Conservation (phyloP, 2,888 invertebrate genomes). For the Drosophila borborema region DNA sequence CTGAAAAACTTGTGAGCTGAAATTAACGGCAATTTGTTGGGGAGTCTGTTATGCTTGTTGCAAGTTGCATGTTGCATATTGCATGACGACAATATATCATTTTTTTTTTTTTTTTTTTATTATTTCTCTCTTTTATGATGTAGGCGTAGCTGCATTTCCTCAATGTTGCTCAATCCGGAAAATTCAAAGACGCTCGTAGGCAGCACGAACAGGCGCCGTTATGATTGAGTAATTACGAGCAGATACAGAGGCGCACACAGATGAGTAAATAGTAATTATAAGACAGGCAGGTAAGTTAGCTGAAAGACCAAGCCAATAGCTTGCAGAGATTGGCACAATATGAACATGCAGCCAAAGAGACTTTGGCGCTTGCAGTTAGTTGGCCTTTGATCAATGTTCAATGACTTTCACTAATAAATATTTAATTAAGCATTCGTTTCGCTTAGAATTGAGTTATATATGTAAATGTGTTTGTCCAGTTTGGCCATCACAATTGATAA, state of each 20-base stretch:
- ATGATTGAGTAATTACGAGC: slow-evolving; percentile 47
- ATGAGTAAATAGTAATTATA: background rate
- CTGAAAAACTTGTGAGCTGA: slow-evolving; percentile 21
- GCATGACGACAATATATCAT: slow-evolving; percentile 54
- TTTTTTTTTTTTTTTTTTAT: slow-evolving; percentile 1
- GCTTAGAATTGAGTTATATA: too few species aligned
- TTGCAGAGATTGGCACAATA: background rate
- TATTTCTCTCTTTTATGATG: slow-evolving; percentile 45
- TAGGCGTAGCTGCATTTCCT: slow-evolving; percentile 63
- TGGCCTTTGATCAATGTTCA: background rate
- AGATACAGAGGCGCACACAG: slow-evolving; percentile 12
- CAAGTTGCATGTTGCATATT: slow-evolving; percentile 40
- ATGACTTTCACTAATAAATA: background rate
- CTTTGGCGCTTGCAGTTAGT: background rate
- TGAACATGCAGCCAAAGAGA: background rate
- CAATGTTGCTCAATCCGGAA: slow-evolving; percentile 62
- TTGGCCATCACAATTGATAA: background rate
- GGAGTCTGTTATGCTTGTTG: slow-evolving; percentile 28
- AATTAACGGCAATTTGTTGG: slow-evolving; percentile 47
- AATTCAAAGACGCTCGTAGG: slow-evolving; percentile 30
- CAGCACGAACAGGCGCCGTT: slow-evolving; percentile 53
- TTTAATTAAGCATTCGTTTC: too few species aligned
- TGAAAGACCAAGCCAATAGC: background rate
- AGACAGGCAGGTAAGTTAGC: background rate
- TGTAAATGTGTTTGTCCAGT: too few species aligned